A percentile compares a stretch with the other conserved stretches of the same genome.
These are phyloP conservation scores for Catharus bicknelli DNA, from an alignment of 2,113 vertebrate species.

Conservation along the genomic window DNA sequence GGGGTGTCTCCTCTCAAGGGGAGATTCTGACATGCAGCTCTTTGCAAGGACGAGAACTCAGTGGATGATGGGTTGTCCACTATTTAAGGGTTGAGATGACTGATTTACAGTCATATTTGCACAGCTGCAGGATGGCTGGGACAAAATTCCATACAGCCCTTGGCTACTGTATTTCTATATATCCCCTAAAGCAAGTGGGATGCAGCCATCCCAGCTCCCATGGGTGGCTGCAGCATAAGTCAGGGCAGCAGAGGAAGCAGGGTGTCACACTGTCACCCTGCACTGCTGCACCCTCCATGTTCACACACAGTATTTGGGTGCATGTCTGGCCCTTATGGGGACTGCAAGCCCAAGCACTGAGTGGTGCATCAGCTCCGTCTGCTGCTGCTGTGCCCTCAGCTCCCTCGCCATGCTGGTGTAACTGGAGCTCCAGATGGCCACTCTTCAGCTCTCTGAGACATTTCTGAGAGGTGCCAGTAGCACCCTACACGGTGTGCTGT, in stretches of 20 bases:
- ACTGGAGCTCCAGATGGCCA: background rate
- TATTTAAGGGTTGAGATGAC: background rate
- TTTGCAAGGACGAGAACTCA: background rate
- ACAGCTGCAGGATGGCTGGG: background rate
- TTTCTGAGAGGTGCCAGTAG: background rate
- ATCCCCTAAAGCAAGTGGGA: background rate
- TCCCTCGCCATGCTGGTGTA: fast-evolving
- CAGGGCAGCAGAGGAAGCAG: background rate
- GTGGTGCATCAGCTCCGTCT: fast-evolving
- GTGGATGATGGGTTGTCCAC: background rate
- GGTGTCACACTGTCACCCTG: no score
- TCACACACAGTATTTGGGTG: background rate
- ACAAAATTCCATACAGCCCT: background rate
- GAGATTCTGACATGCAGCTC: no score
- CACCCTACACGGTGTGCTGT: background rate
- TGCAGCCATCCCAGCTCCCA: background rate
- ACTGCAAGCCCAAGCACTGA: background rate
- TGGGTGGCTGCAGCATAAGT: background rate
- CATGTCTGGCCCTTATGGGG: fast-evolving
- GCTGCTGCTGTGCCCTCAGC: fast-evolving
- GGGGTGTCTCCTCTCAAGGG: background rate
- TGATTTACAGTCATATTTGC: background rate
- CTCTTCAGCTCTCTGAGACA: background rate
- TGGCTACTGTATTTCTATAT: background rate
- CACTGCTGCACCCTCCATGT: background rate